Evolutionary conservation across 2,888 invertebrate species (phyloP).

Genomic region (Portevinia maculata): DNA sequence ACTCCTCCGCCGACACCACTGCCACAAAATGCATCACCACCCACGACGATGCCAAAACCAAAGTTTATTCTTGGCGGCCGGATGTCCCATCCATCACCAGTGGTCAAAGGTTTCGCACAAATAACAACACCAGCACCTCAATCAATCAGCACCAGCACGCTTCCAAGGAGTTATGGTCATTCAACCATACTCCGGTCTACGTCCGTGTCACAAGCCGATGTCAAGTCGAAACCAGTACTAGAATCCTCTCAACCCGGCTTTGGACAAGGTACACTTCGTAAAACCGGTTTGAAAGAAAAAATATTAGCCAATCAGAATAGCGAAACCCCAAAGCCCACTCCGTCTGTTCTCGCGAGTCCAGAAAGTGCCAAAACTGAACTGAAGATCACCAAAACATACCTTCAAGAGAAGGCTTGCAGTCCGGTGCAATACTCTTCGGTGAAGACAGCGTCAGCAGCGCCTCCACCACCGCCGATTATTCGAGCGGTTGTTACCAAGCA

Average conservation of each 20-base stretch:
- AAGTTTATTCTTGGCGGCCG: conserved; percentile 65
- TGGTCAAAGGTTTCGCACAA: conserved; percentile 80
- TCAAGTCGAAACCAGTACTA: conserved; percentile 33
- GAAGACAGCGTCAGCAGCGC: conserved; percentile 31
- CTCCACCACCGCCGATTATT: conserved; percentile 70
- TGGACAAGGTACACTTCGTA: conserved; percentile 83
- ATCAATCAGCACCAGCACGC: conserved; percentile 31
- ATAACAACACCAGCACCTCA: conserved; percentile 17
- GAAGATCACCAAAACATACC: conserved; percentile 70
- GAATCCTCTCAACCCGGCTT: conserved; percentile 78
- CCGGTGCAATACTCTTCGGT: conserved; percentile 8
- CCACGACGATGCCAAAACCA: conserved; percentile 73
- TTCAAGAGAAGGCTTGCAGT: conserved; percentile 52
- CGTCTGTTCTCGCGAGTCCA: conserved; percentile 47
- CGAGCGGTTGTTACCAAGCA: conserved; percentile 74
- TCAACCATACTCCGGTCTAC: conserved; percentile 57
- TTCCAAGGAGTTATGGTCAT: conserved; percentile 36
- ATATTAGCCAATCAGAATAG: conserved; percentile 79
- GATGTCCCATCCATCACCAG: conserved; percentile 76
- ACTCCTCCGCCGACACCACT: conserved; percentile 31
- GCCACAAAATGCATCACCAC: conserved; percentile 51
- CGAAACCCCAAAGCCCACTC: conserved; percentile 61
- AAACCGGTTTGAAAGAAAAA: conserved; percentile 83
- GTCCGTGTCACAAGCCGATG: conserved; percentile 40
- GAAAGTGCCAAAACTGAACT: conserved; percentile 78